These are phyloP conservation scores for Heliothis subflexa DNA, from an alignment of 1,140 invertebrate genomes.

Conservation along the genomic window DNA sequence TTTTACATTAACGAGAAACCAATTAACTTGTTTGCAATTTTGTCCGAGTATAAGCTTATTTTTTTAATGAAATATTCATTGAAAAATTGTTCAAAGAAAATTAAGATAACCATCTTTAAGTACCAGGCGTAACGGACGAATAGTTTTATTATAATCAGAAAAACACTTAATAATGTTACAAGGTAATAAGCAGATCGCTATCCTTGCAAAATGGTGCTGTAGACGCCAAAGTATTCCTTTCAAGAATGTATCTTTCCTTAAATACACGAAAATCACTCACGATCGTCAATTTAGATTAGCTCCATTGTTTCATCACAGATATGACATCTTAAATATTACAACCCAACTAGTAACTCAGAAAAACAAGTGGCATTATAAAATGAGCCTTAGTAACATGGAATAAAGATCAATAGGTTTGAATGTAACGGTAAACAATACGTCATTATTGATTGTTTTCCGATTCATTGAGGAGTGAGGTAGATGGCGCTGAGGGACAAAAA, in stretches of 20 bases:
- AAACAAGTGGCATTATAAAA: neutral
- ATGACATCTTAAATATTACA: conserved; percentile 36
- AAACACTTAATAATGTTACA: too few relatives aligned
- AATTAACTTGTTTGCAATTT: neutral
- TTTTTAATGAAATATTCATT: neutral
- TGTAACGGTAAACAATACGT: conserved; percentile 13
- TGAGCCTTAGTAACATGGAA: neutral
- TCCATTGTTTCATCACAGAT: conserved; percentile 43
- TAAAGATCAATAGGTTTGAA: conserved; percentile 8
- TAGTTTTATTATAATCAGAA: too few relatives aligned
- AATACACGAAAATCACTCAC: conserved; percentile 7
- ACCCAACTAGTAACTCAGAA: neutral
- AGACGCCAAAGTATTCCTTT: neutral
- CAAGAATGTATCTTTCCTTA: neutral
- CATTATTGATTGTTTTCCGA: conserved; percentile 40
- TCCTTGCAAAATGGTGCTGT: neutral
- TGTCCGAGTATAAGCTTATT: neutral
- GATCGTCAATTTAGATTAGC: conserved; percentile 39
- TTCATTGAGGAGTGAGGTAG: conserved; percentile 43
- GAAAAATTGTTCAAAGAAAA: too few relatives aligned
- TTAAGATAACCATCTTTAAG: too few relatives aligned
- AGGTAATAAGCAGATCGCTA: neutral
- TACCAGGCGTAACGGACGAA: too few relatives aligned
- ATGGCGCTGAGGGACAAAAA: conserved; percentile 43
- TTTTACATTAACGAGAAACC: neutral